Evolutionary conservation across 2,888 invertebrate species (phyloP).

Genomic region (Tipula vernalis): DNA sequence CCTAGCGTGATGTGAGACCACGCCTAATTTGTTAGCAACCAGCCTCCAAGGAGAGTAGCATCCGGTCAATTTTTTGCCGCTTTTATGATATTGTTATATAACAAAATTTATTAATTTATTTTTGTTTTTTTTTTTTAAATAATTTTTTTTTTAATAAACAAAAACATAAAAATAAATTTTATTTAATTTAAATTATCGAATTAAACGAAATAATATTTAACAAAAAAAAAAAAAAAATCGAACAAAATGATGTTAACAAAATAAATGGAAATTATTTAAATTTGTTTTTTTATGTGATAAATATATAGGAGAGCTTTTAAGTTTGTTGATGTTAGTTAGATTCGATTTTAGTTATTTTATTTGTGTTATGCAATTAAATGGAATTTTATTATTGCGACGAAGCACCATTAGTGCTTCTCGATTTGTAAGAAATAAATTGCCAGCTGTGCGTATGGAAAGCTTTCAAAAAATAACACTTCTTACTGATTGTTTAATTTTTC

Average conservation of each 20-base stretch:
- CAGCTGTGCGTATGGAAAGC: too few species aligned
- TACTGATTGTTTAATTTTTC: too few species aligned
- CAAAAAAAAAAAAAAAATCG: too few species aligned
- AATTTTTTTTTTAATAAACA: slow-evolving; percentile 15
- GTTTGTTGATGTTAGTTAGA: neutral
- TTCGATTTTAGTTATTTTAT: neutral
- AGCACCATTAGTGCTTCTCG: too few species aligned
- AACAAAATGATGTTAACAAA: neutral
- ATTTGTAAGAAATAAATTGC: too few species aligned
- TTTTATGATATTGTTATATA: slow-evolving; percentile 17
- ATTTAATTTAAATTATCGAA: slow-evolving; percentile 16
- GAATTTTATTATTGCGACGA: neutral
- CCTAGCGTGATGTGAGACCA: slow-evolving; percentile 45
- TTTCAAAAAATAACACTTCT: too few species aligned
- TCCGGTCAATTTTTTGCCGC: slow-evolving; percentile 55
- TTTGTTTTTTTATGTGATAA: neutral
- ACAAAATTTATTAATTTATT: slow-evolving; percentile 19
- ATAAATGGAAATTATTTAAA: neutral
- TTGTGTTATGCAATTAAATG: neutral
- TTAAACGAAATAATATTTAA: slow-evolving; percentile 12
- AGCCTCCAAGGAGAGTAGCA: slow-evolving; percentile 88
- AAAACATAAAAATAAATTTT: neutral
- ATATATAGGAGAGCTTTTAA: neutral
- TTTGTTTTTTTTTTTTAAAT: slow-evolving; percentile 16
- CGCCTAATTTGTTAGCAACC: slow-evolving; percentile 88